Conservation (phyloP, 2,113 vertebrate genomes). For the Phylloscopus trochilus region DNA sequence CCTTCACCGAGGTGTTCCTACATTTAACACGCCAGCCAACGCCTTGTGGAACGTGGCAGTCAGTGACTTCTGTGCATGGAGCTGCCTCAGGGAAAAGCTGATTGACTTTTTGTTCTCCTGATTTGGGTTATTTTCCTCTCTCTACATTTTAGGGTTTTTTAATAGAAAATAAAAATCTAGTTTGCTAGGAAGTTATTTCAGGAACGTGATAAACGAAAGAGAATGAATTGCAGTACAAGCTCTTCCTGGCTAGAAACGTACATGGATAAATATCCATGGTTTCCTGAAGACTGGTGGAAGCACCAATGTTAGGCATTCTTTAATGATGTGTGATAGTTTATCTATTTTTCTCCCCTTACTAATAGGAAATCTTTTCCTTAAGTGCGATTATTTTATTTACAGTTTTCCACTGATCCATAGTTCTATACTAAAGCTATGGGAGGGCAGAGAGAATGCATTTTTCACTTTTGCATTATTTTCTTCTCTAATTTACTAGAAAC, state of each 20-base stretch:
- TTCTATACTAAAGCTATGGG: neutral
- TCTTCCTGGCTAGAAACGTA: neutral
- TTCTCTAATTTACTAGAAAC: neutral
- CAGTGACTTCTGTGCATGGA: neutral
- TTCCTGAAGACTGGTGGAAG: neutral
- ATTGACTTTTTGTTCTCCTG: neutral
- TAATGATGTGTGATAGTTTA: neutral
- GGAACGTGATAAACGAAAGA: neutral
- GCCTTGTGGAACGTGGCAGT: neutral
- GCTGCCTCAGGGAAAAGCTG: neutral
- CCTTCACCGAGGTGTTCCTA: neutral
- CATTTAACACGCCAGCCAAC: neutral
- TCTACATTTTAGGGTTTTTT: neutral
- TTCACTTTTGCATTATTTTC: neutral
- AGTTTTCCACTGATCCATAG: neutral
- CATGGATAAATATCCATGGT: neutral
- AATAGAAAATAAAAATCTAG: neutral
- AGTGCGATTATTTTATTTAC: neutral
- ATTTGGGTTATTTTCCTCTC: neutral
- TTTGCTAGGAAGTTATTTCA: neutral
- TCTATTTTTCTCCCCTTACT: neutral
- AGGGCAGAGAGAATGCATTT: neutral
- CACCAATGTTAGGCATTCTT: neutral
- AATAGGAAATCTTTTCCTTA: neutral
- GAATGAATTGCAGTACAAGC: too few species aligned